Conservation (phyloP, 2,888 invertebrate species). For the Scaptodrosophila latifasciaeformis region DNA sequence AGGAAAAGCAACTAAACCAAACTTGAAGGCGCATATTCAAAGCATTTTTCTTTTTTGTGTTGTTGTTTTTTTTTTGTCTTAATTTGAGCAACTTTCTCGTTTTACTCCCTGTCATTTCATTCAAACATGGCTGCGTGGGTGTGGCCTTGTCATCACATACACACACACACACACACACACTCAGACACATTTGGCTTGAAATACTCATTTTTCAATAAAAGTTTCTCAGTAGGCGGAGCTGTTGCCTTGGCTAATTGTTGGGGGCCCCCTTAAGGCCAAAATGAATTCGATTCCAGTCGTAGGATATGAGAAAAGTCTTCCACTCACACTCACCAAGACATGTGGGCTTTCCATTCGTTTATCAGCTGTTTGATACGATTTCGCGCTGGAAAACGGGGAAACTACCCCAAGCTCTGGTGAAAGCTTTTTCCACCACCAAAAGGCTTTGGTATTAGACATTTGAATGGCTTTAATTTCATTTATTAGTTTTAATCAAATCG, state of each 20-base stretch:
- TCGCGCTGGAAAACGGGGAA: constrained; percentile 24
- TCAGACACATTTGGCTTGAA: constrained; percentile 1
- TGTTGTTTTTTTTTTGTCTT: constrained; percentile 12
- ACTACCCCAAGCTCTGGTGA: constrained; percentile 45
- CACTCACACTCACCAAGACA: constrained; percentile 17
- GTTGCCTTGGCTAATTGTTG: constrained; percentile 31
- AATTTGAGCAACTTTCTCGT: constrained; percentile 40
- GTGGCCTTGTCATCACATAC: constrained; percentile 60
- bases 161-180: constrained; percentile 11
- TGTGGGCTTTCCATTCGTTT: constrained; percentile 50
- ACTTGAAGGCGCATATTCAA: not conserved
- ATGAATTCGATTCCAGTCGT: constrained; percentile 47
- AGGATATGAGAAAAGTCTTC: constrained; percentile 25
- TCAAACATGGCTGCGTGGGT: constrained; percentile 75
- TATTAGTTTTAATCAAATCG: too few species aligned
- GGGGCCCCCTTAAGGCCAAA: too few species aligned
- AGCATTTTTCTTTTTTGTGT: constrained; percentile 3
- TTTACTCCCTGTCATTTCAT: constrained; percentile 52
- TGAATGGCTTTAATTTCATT: too few species aligned
- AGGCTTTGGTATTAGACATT: too few species aligned
- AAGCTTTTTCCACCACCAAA: constrained; percentile 48
- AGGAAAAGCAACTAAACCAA: constrained; percentile 5
- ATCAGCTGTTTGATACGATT: constrained; percentile 47
- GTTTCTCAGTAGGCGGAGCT: constrained; percentile 55
- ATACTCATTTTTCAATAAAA: constrained; percentile 13